These are phyloP conservation scores for Xanthorhoe designata DNA, from an alignment of 2,888 invertebrate species.

Conservation along the genomic window DNA sequence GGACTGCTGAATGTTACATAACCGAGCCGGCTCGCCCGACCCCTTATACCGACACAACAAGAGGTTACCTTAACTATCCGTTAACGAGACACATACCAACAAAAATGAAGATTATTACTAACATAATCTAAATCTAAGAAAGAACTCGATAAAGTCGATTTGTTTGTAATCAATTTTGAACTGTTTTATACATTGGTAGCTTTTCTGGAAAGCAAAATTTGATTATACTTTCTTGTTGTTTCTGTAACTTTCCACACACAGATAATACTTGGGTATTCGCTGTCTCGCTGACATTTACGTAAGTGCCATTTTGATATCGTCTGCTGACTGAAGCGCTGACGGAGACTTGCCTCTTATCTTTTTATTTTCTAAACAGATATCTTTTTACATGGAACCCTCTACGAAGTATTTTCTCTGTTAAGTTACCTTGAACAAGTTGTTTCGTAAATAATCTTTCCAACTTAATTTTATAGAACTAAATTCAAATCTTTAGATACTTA, in stretches of 20 bases:
- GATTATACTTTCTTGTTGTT: slow-evolving; percentile 51
- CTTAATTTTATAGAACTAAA: not conserved
- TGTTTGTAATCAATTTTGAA: not conserved
- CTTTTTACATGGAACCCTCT: not conserved
- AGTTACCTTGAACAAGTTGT: not conserved
- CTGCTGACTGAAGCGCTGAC: slow-evolving; percentile 10
- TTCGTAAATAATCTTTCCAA: not conserved
- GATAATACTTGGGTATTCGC: slow-evolving; percentile 39
- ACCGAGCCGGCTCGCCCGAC: slow-evolving; percentile 62
- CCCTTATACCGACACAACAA: slow-evolving; percentile 4
- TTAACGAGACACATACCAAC: not conserved
- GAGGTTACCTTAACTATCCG: slow-evolving; percentile 10
- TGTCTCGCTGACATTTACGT: slow-evolving; percentile 32
- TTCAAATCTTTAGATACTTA: not conserved
- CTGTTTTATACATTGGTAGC: slow-evolving; percentile 35
- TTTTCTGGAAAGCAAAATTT: slow-evolving; percentile 60
- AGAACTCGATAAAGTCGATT: not conserved
- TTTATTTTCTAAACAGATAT: slow-evolving; percentile 16
- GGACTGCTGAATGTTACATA: slow-evolving; percentile 78
- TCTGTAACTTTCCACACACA: slow-evolving; percentile 47
- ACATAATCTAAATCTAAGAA: not conserved
- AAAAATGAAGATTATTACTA: not conserved
- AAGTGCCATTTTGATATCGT: slow-evolving; percentile 30
- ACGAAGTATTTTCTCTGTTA: not conserved
- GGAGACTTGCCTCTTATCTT: slow-evolving; percentile 7